A percentile compares a stretch with the other conserved stretches of the same genome.
Evolutionary conservation across 2,113 vertebrate species (phyloP).

Genomic region (Anguilla japonica): DNA sequence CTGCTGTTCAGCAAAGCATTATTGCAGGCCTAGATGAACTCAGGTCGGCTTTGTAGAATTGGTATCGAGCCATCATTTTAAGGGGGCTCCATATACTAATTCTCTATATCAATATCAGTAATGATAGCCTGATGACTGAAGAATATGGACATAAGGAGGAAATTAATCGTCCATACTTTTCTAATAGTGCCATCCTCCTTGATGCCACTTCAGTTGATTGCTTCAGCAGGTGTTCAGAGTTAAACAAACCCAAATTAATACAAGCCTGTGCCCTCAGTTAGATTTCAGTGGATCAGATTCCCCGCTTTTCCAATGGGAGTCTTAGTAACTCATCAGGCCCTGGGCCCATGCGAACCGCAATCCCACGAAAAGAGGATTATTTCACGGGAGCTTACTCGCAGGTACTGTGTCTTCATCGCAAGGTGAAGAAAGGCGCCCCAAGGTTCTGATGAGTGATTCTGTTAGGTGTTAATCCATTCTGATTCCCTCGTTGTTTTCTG

Average conservation of each 20-base stretch:
- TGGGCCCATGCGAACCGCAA: neutral
- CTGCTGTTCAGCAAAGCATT: neutral
- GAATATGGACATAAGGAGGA: too few relatives aligned
- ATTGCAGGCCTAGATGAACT: neutral
- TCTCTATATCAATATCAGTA: neutral
- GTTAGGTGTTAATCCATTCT: neutral
- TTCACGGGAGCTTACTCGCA: neutral
- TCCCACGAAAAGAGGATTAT: neutral
- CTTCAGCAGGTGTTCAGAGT: neutral
- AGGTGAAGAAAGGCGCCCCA: neutral
- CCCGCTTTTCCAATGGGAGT: neutral
- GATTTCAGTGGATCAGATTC: neutral
- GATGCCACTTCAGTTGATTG: neutral
- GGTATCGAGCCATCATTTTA: neutral
- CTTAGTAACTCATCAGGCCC: neutral
- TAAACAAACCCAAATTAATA: neutral
- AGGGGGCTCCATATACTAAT: neutral
- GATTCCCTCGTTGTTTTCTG: neutral
- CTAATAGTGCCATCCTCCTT: too few relatives aligned
- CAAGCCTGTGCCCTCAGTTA: neutral
- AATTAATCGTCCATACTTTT: too few relatives aligned
- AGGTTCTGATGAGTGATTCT: neutral
- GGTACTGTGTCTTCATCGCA: neutral
- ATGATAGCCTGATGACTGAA: too few relatives aligned
- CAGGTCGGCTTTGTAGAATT: neutral